Percentiles rank a stretch among this genome's conserved stretches.
Conservation (phyloP, 2,888 invertebrate genomes). For the Amphipyra berbera region DNA sequence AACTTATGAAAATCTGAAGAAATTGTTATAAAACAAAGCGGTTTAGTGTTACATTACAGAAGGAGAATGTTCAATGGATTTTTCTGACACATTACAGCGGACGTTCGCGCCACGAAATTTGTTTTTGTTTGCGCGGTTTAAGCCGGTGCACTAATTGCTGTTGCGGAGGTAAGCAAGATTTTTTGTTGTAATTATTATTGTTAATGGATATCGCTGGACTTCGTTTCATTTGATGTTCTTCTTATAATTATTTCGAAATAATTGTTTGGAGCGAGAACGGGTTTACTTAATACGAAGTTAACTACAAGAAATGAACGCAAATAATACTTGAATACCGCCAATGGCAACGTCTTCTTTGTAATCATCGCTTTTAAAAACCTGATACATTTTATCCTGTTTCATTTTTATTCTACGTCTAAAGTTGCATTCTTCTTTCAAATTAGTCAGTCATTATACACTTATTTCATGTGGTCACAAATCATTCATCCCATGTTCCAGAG, state of each 20-base stretch:
- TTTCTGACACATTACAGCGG: slow-evolving; percentile 60
- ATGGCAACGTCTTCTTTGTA: slow-evolving; percentile 49
- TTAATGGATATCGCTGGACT: slow-evolving; percentile 56
- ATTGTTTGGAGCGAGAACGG: slow-evolving; percentile 38
- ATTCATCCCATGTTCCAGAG: slow-evolving; percentile 48
- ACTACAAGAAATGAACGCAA: slow-evolving; percentile 37
- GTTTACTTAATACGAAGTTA: slow-evolving; percentile 42
- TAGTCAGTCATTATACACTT: slow-evolving; percentile 41
- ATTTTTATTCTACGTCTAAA: slow-evolving; percentile 34
- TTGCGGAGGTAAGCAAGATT: slow-evolving; percentile 82
- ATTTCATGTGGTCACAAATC: slow-evolving; percentile 49
- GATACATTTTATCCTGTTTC: slow-evolving; percentile 35
- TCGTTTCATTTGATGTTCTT: slow-evolving; percentile 47
- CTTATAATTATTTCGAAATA: slow-evolving; percentile 43
- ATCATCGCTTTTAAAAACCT: slow-evolving; percentile 45
- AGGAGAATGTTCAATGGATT: slow-evolving; percentile 59
- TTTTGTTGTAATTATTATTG: slow-evolving; percentile 67
- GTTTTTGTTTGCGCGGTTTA: slow-evolving; percentile 75
- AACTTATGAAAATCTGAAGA: slow-evolving; percentile 68
- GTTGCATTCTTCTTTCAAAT: slow-evolving; percentile 29
- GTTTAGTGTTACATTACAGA: slow-evolving; percentile 50
- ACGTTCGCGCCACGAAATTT: slow-evolving; percentile 66
- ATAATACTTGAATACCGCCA: slow-evolving; percentile 36
- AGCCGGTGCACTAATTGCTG: slow-evolving; percentile 82
- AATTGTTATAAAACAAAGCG: slow-evolving; percentile 55